Evolutionary conservation across 2,797 vertebrate species (phyloP), one percentile per base, ranked within the genome.

Genomic region (Halcyon leucocephala): DNA sequence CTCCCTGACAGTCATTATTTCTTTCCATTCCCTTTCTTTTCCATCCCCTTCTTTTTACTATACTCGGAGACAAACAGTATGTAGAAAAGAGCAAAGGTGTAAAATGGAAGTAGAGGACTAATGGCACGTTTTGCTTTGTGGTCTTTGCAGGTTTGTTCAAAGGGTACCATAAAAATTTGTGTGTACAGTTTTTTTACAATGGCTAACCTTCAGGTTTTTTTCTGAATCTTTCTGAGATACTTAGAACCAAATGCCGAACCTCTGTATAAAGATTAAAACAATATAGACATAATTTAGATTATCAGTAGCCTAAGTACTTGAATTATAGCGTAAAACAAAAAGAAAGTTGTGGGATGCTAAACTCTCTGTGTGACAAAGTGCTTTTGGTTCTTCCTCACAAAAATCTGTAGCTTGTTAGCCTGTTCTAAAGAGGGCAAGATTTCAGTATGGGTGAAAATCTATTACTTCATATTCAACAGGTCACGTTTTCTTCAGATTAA

Each of bases 381-480:
- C 1, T 85, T 77, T 64, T 92, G 0, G 0, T 22, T 35, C 29
- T 44, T 76, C 9, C 4, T 12, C 8, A 21, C 12, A 78, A 80
- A 90, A 86, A 9, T 37, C 8, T 51, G 10, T 72, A 22, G 5
- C 10, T 73, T 71, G 3, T 72, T 82, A 60, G 14, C 9, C 14
- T 88, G 7, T 21, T 83, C 7, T 62, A 41, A 78, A 91, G 11
- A 72, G 20, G 3, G 9, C 5, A 62, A 44, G 22, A 35, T 22
- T 66, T 81, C 18, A 48, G 79, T 14, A 25, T 29, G 37, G 19
- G 22, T 95, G 54, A 93, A 82, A 90, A 79, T 62, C 0, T 62
- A 8, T 72, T 91, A 8, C 51, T 93, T 96, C 64, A 14, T 73
- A 46, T 89, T 74, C 73, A 86, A 81, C 77, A 94, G 94, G 89